Base-by-base conservation (phyloP, 2,888 invertebrate genomes). In the Marasmarcha lunaedactyla region DNA sequence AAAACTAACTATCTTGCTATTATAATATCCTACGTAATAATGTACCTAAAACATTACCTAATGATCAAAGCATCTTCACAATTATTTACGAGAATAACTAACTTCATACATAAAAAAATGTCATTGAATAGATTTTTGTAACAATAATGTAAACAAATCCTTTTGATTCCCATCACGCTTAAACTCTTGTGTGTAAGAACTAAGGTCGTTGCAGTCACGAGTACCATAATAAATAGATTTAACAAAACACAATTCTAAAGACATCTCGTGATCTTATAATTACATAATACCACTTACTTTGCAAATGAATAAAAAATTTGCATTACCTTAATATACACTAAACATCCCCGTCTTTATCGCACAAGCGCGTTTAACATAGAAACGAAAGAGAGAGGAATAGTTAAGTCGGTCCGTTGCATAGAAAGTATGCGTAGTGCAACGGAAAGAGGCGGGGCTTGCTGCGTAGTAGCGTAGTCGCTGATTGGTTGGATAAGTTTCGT, bases 341-440 rank as follows among this genome's bases (percentile, higher is more conserved):
- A 67, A 59, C 56, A 41, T 45, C 51, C 42, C 67, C 46, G 51
- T 73, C 73, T 51, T 54, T 60, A 34, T 64, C 67, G 42, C 51
- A 45, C 62, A 1, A 30, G 11, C 14, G 4, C 14, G n/a, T 46
- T 42, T 45, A 20, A 42, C 50, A 51, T 58, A 46, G 14, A 67
- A 46, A 60, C 46, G 64, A 81, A 56, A 30, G 67, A 61, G 79
- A 77, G 52, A 44, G 55, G 48, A 42, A 46, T 52, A 49, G 48
- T 45, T 48, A 41, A 52, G 51, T 52, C 47, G 52, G 59, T 61
- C 51, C 67, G 64, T 54, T 67, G 71, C 69, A 65, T 51, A 59
- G 50, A 50, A 68, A 66, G 70, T 74, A 73, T 77, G 81, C 83
- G 81, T 73, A 72, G 54, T 79, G 76, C 76, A 79, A 64, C 61